Evolutionary conservation across 2,797 vertebrate species (phyloP), one percentile per base, ranked within the genome.

Genomic region (Galaxias olidus): DNA sequence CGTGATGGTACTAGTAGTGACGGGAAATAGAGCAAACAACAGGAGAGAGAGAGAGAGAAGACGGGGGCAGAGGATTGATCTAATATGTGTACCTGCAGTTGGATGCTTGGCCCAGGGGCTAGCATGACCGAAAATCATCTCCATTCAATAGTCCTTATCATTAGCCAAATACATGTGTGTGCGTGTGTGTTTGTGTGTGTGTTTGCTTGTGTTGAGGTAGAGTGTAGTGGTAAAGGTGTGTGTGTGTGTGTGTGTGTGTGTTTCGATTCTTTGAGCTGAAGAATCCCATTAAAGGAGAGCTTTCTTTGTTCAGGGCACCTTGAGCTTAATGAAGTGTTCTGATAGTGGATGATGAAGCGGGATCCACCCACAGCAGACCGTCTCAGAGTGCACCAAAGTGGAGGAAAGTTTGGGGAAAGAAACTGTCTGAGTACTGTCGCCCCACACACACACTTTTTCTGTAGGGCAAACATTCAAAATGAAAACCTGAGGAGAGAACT

Each of bases 131-230:
- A 76, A 82, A 77, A 30, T 87, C 74, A 85, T 85, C 88, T 86
- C 74, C 81, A 89, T 90, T 88, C 89, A 82, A 89, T 86, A 87
- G 71, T 30, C 76, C 83, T 85, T 84, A 88, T 90, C 84, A 86
- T 89, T 88, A 89, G 78, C 78, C 72, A 75, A 80, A 79, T n/a
- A 83, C 85, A 82, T 77, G 18, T 60, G 10, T 68, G 58, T 44
- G 66, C 59, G 18, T 61, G 61, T 42, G n/a, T 9, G 42, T 15
- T 17, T 1, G n/a, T 11, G 42, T 15, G n/a, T 19, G 42, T 10
- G n/a, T 15, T 41, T 15, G 46, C 40, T 8, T 61, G 18, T 61
- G 59, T 42, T 12, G 40, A 42, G 42, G 10, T 14, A n/a, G 41
- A 10, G 43, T 58, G 56, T 17, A 42, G n/a, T 8, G 10, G 56